Conservation (phyloP, 2,797 vertebrate genomes). For the Adrianichthys oophorus region DNA sequence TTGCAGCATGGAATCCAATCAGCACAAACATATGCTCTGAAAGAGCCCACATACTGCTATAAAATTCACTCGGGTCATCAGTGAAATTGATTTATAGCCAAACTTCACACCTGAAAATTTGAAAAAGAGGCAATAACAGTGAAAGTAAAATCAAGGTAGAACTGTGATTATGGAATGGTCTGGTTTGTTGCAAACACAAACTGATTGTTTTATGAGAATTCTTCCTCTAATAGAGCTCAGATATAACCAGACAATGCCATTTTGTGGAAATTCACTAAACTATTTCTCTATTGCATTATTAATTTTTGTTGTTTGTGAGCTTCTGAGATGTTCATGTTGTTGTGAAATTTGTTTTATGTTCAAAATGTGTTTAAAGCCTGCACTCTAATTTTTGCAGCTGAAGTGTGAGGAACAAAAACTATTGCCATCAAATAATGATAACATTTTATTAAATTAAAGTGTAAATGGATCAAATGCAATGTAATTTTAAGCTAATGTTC, state of each 20-base stretch:
- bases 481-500: too few relatives aligned
- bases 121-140: background rate
- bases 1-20: constrained; percentile 26
- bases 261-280: too few relatives aligned
- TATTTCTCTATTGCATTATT: too few relatives aligned
- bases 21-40: constrained; percentile 10
- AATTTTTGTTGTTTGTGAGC: too few relatives aligned
- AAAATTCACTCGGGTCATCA: constrained; percentile 7
- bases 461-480: too few relatives aligned
- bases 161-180: background rate
- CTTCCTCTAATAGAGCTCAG: background rate
- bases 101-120: background rate
- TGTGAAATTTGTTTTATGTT: too few relatives aligned
- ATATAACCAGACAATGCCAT: background rate
- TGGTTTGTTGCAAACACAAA: background rate
- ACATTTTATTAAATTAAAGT: too few relatives aligned
- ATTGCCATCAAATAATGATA: too few relatives aligned
- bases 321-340: too few relatives aligned
- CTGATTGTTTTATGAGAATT: background rate
- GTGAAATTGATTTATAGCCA: background rate
- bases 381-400: too few relatives aligned
- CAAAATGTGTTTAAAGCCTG: too few relatives aligned
- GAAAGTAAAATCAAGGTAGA: background rate
- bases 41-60: constrained; percentile 6
- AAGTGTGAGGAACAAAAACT: too few relatives aligned